Evolutionary conservation across 1,140 invertebrate genomes (phyloP).

Genomic region (Lasaia peninsularis): DNA sequence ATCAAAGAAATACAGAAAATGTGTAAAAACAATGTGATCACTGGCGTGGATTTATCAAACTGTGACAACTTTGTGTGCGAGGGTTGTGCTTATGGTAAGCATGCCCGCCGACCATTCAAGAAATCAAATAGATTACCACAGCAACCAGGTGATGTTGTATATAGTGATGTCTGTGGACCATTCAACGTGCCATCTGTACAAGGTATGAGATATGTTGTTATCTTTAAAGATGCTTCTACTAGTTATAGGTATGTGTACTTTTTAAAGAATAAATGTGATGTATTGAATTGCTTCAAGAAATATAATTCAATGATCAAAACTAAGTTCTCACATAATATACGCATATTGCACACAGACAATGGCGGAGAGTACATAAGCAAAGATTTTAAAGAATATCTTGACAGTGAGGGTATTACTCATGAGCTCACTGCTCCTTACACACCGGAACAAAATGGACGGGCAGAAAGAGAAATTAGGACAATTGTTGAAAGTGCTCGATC

Average conservation of each 20-base stretch:
- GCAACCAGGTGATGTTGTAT: constrained; percentile 19
- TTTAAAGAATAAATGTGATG: constrained; percentile 26
- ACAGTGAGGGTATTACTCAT: constrained; percentile 38
- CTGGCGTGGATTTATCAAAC: not conserved
- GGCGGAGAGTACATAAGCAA: not conserved
- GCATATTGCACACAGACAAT: constrained; percentile 3
- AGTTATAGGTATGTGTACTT: constrained; percentile 27
- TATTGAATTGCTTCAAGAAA: constrained; percentile 20
- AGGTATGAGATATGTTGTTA: constrained; percentile 26
- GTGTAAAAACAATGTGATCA: constrained; percentile 22
- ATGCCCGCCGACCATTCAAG: constrained; percentile 2
- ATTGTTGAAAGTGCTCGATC: constrained; percentile 38
- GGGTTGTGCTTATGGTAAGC: constrained; percentile 24
- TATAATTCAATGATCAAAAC: constrained; percentile 5
- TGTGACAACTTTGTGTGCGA: not conserved
- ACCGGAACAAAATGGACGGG: constrained; percentile 59
- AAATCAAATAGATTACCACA: not conserved
- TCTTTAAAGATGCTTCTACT: constrained; percentile 30
- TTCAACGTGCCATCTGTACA: constrained; percentile 17
- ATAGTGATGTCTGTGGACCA: constrained; percentile 26
- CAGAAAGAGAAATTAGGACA: constrained; percentile 55
- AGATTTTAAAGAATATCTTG: not conserved
- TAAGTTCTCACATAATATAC: not conserved
- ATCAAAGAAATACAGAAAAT: constrained; percentile 37
- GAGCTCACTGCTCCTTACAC: constrained; percentile 39